phyloP scores from a whole-genome alignment of 2,113 vertebrate species.

The Cryptoleucopteryx plumbea region DNA sequence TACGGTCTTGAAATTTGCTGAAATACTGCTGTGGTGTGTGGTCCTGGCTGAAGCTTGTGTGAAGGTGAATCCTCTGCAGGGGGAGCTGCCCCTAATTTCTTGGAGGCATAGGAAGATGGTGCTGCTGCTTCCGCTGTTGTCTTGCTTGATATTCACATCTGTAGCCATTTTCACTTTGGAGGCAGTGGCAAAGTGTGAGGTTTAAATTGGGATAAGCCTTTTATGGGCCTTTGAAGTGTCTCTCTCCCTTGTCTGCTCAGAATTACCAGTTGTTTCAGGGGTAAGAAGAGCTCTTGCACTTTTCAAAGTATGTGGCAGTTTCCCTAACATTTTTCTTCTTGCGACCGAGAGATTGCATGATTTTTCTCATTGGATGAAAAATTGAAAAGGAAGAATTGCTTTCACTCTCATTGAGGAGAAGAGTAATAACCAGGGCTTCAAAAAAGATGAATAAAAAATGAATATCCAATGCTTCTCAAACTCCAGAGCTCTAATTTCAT shows the following conservation, averaged over 20 bases:
- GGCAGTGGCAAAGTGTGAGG: not conserved
- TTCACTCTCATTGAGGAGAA: not conserved
- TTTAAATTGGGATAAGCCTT: not conserved
- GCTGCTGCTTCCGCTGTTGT: not conserved
- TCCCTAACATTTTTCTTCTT: not conserved
- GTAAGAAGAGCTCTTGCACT: not conserved
- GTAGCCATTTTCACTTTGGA: not conserved
- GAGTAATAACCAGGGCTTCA: not conserved
- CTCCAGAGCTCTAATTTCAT: not conserved
- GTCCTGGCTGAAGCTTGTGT: not conserved
- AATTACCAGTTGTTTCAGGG: not conserved
- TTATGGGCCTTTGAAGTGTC: not conserved
- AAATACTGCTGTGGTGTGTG: not conserved
- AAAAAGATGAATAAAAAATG: not conserved
- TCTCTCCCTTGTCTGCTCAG: not conserved
- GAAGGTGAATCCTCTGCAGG: not conserved
- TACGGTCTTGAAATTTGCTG: not conserved
- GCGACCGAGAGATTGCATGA: not conserved
- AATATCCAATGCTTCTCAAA: not conserved
- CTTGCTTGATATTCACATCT: not conserved
- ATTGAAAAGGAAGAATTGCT: not conserved
- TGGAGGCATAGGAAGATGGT: accelerated
- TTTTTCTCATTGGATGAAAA: not conserved
- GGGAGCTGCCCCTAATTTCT: not conserved
- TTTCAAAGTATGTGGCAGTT: not conserved